Evolutionary conservation across 2,888 invertebrate species (phyloP).

Genomic region (Anthophora plumipes): DNA sequence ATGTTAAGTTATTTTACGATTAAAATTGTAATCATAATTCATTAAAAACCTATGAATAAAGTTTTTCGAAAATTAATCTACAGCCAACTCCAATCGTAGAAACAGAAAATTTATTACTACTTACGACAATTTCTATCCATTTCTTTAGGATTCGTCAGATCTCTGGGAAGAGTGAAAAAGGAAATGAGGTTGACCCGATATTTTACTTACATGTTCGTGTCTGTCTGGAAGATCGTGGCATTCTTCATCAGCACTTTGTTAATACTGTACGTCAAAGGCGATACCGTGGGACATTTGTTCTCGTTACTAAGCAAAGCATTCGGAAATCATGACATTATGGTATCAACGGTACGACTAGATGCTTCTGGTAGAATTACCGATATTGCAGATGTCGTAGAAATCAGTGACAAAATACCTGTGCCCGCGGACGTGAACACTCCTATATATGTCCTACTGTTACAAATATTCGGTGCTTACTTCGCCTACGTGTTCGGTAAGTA

Average conservation of each 20-base stretch:
- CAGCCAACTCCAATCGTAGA: neutral
- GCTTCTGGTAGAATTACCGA: constrained; percentile 86
- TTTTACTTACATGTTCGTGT: constrained; percentile 95
- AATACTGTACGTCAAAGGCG: constrained; percentile 90
- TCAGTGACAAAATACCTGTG: constrained; percentile 90
- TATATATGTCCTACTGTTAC: constrained; percentile 91
- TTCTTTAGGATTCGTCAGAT: constrained; percentile 87
- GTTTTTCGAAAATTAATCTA: neutral
- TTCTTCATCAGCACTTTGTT: constrained; percentile 92
- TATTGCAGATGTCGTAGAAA: constrained; percentile 90
- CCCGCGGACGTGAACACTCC: constrained; percentile 90
- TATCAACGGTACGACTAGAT: constrained; percentile 88
- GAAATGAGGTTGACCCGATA: constrained; percentile 93
- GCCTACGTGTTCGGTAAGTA: constrained; percentile 93
- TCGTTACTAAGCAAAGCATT: constrained; percentile 91
- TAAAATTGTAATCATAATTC: too few species aligned
- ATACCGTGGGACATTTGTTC: constrained; percentile 92
- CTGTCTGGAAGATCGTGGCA: constrained; percentile 94
- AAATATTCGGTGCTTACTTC: constrained; percentile 93
- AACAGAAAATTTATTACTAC: too few species aligned
- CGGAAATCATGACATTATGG: constrained; percentile 91
- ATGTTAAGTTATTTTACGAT: too few species aligned
- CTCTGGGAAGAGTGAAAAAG: constrained; percentile 91
- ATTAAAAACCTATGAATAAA: neutral
- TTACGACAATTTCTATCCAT: neutral